Evolutionary conservation across 64 coral and sea anemone species (phyloP).

Genomic region (Catalaphyllia jardinei): DNA sequence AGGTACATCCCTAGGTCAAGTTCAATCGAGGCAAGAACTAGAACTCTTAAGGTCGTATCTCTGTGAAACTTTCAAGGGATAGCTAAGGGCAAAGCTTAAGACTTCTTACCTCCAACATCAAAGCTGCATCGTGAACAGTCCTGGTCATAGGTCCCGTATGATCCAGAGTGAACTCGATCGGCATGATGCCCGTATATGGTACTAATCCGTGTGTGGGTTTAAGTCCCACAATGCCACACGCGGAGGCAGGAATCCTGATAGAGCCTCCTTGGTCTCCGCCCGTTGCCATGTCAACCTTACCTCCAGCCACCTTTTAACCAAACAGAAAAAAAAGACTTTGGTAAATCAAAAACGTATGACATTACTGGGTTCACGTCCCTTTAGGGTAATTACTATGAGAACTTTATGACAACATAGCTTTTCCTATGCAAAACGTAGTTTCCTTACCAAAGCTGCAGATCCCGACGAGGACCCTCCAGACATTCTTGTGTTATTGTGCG

Average conservation of each 20-base stretch:
- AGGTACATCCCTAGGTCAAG: too few relatives aligned
- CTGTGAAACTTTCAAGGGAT: too few relatives aligned
- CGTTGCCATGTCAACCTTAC: slow-evolving; percentile 65
- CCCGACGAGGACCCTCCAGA: slow-evolving; percentile 77
- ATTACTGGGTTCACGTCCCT: too few relatives aligned
- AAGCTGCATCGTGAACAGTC: slow-evolving; percentile 27
- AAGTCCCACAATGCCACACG: slow-evolving; percentile 70
- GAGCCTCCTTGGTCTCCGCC: slow-evolving; percentile 76
- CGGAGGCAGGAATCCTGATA: slow-evolving; percentile 30
- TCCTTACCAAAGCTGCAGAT: slow-evolving; percentile 78
- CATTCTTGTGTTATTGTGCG: slow-evolving; percentile 53
- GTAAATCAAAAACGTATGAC: too few relatives aligned
- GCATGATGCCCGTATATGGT: slow-evolving; percentile 62
- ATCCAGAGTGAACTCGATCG: slow-evolving; percentile 47
- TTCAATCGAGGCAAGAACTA: too few relatives aligned
- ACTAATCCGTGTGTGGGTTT: slow-evolving; percentile 62
- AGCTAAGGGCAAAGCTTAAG: too few relatives aligned
- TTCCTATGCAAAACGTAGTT: too few relatives aligned
- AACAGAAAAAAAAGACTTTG: background rate
- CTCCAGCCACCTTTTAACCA: slow-evolving; percentile 4
- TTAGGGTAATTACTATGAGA: too few relatives aligned
- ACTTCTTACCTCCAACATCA: slow-evolving; percentile 34
- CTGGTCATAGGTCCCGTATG: slow-evolving; percentile 43
- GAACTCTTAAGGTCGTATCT: too few relatives aligned
- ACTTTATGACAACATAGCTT: too few relatives aligned